These are phyloP conservation scores for Andricus quercusramuli DNA, from an alignment of 2,888 invertebrate species.

Conservation along the genomic window DNA sequence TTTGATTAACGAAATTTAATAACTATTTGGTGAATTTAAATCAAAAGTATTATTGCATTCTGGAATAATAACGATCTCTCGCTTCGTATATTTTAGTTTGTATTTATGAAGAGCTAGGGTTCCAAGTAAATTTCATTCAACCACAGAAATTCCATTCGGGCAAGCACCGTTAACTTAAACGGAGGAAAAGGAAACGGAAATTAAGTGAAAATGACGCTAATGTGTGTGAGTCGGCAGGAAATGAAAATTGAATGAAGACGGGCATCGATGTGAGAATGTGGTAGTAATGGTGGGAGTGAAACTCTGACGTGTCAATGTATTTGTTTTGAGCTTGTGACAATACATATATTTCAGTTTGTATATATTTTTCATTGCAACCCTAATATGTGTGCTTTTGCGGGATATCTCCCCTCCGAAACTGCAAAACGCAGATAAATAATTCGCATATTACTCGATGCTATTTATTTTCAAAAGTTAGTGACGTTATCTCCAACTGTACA, in stretches of 20 bases:
- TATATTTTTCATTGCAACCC: neutral
- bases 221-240: slow-evolving; percentile 58
- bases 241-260: slow-evolving; percentile 62
- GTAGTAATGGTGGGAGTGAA: neutral
- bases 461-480: neutral
- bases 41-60: neutral
- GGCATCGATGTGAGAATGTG: neutral
- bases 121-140: slow-evolving; percentile 17
- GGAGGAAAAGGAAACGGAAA: slow-evolving; percentile 61
- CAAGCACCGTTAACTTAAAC: slow-evolving; percentile 16
- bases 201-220: slow-evolving; percentile 63
- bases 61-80: neutral
- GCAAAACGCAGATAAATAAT: neutral
- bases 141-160: slow-evolving; percentile 22
- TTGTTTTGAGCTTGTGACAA: neutral
- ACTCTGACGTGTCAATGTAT: neutral
- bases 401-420: neutral
- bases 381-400: neutral
- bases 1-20: too few species aligned
- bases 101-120: neutral
- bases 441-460: neutral
- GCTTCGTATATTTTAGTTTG: neutral
- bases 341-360: neutral
- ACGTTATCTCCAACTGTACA: neutral
- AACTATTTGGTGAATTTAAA: too few species aligned